Conservation (phyloP, 2,797 vertebrate species). For the Pogoniulus pusillus region DNA sequence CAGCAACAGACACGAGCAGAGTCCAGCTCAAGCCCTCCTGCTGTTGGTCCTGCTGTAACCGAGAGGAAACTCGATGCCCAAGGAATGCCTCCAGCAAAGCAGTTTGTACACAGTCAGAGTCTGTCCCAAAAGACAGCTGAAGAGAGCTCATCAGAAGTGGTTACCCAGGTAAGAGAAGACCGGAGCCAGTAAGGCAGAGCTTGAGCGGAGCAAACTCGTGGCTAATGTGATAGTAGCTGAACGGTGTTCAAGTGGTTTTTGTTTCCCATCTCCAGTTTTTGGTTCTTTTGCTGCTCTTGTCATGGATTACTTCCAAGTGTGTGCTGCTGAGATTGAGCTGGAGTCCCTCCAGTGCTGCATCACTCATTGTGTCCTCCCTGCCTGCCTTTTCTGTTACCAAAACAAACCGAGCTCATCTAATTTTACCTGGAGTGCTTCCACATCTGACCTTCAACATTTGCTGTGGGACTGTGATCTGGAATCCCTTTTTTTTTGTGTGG, state of each 20-base stretch:
- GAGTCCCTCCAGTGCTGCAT: background rate
- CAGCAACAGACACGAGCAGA: slow-evolving; percentile 77
- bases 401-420: background rate
- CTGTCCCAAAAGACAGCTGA: slow-evolving; percentile 80
- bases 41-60: slow-evolving; percentile 64
- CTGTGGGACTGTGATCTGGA: background rate
- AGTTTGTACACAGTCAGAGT: slow-evolving; percentile 88
- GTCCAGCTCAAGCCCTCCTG: slow-evolving; percentile 73
- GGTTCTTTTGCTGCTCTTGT: background rate
- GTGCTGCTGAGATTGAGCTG: background rate
- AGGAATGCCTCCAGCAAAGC: slow-evolving; percentile 69
- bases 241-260: background rate
- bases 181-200: background rate
- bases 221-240: background rate
- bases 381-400: background rate
- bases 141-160: slow-evolving; percentile 80
- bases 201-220: background rate
- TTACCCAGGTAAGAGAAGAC: slow-evolving; percentile 79
- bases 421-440: background rate
- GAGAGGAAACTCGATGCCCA: slow-evolving; percentile 74
- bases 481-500: background rate
- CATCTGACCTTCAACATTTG: background rate
- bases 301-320: background rate
- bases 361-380: background rate
- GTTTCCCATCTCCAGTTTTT: background rate